These are phyloP conservation scores for Nasalis larvatus DNA, from an alignment of 2,113 vertebrate species.

Conservation along the genomic window DNA sequence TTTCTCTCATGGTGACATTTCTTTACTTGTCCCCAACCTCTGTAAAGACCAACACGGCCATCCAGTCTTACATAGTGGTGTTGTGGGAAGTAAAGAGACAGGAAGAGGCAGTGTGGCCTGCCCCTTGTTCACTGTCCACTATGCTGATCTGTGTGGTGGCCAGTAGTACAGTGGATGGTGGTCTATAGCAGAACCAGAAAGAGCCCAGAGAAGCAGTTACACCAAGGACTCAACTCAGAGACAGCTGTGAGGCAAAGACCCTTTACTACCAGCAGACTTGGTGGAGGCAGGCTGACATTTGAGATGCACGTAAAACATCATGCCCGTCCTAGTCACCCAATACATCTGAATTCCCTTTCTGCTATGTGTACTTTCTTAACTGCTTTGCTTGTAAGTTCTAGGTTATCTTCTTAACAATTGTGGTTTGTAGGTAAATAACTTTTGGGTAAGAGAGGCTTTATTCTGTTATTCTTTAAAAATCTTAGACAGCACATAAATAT, in stretches of 20 bases:
- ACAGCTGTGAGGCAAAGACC: background rate
- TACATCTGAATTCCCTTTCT: background rate
- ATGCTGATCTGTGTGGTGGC: background rate
- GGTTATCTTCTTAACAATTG: background rate
- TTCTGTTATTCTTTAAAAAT: background rate
- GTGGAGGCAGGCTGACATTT: background rate
- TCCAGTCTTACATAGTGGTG: background rate
- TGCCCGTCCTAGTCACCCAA: accelerated
- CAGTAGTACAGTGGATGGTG: background rate
- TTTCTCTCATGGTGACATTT: background rate
- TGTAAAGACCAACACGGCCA: background rate
- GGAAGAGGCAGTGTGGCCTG: background rate
- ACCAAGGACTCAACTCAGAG: background rate
- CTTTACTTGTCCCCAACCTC: background rate
- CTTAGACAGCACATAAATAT: background rate
- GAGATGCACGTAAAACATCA: background rate
- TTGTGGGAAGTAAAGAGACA: background rate
- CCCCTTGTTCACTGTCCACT: background rate
- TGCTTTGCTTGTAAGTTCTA: background rate
- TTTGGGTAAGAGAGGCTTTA: background rate
- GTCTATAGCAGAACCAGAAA: background rate
- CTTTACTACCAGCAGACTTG: background rate
- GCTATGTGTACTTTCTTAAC: background rate
- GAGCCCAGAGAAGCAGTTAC: background rate
- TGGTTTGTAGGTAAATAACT: background rate